Percentiles rank a stretch among this genome's conserved stretches.
Evolutionary conservation across 2,113 vertebrate species (phyloP).

Genomic region (Oxyura jamaicensis): DNA sequence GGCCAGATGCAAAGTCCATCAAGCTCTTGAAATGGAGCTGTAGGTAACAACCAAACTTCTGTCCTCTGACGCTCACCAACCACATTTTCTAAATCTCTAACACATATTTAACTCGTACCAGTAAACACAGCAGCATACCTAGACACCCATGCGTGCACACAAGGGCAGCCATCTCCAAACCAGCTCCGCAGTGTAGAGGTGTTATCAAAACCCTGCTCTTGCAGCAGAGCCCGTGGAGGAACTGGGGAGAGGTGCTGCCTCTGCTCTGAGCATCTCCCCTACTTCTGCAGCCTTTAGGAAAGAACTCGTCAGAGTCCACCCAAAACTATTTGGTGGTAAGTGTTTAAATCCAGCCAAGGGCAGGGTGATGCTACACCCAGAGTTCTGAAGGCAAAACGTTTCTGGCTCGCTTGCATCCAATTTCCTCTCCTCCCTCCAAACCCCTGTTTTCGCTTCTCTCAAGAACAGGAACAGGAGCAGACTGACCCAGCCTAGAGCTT

Average conservation of each 20-base stretch:
- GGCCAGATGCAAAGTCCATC: background rate
- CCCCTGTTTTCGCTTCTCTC: background rate
- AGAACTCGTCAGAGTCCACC: background rate
- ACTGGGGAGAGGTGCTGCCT: background rate
- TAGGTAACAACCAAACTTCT: background rate
- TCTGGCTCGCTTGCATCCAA: background rate
- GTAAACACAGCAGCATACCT: fast-evolving
- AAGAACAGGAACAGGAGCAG: background rate
- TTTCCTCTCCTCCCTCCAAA: background rate
- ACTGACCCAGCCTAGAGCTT: background rate
- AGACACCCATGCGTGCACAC: fast-evolving
- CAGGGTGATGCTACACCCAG: fast-evolving
- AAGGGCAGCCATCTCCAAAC: background rate
- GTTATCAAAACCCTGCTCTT: background rate
- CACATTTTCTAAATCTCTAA: background rate
- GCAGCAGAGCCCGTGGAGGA: background rate
- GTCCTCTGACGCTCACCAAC: background rate
- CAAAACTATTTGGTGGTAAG: too few species aligned
- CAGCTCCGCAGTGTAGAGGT: fast-evolving
- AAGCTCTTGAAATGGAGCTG: background rate
- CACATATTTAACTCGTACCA: background rate
- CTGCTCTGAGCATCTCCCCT: too few species aligned
- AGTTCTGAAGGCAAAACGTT: background rate
- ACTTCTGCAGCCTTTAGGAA: background rate
- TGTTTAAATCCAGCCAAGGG: background rate